A percentile compares a stretch with the other conserved stretches of the same genome.
phyloP scores from a whole-genome alignment of 2,888 invertebrate genomes.

The Elgonia sp. region DNA sequence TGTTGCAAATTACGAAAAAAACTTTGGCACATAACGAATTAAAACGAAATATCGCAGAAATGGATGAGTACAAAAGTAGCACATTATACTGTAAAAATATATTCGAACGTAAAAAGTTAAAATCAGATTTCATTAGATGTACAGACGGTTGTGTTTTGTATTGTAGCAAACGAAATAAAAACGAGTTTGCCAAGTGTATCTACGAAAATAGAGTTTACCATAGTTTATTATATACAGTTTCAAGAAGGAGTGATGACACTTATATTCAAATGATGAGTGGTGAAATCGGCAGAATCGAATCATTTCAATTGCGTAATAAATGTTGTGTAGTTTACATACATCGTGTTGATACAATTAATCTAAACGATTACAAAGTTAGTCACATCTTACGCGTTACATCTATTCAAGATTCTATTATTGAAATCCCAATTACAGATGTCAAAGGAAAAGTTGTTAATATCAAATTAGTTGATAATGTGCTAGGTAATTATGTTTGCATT shows the following conservation, averaged over 20 bases:
- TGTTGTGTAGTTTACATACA: no score
- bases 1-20: conserved; percentile 26
- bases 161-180: not conserved
- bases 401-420: not conserved
- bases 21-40: conserved; percentile 10
- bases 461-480: no score
- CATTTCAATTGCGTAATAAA: conserved; percentile 21
- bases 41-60: not conserved
- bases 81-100: not conserved
- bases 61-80: conserved; percentile 2
- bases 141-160: conserved; percentile 25
- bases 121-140: conserved; percentile 21
- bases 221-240: conserved; percentile 9
- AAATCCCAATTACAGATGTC: no score
- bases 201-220: conserved; percentile 18
- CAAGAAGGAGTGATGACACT: conserved; percentile 35
- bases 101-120: not conserved
- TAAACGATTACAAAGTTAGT: no score
- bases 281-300: conserved; percentile 9
- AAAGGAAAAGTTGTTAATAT: no score
- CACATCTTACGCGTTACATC: no score
- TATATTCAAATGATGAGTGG: not conserved
- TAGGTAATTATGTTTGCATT: conserved; percentile 17
- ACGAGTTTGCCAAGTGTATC: conserved; percentile 34
- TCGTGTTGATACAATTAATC: no score